phyloP scores from a whole-genome alignment of 2,888 invertebrate species.

The Notocelia uddmanniana region DNA sequence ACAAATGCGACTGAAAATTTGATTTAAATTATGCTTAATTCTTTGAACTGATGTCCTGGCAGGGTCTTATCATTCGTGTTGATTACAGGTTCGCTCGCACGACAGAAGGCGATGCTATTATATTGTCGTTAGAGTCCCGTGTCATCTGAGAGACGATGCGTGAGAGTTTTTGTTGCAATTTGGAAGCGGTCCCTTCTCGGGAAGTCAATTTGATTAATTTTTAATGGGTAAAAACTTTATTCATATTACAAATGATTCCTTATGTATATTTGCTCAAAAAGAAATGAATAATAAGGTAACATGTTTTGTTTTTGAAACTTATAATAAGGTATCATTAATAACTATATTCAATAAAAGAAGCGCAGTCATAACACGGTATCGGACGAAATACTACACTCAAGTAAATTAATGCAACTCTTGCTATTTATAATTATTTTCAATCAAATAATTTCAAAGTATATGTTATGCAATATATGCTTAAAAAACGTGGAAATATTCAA shows the following conservation, averaged over 20 bases:
- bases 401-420: no score
- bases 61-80: slow-evolving; percentile 77
- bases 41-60: slow-evolving; percentile 63
- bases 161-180: slow-evolving; percentile 81
- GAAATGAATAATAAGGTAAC: not conserved
- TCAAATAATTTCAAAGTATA: not conserved
- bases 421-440: not conserved
- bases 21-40: slow-evolving; percentile 44
- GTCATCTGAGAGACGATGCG: slow-evolving; percentile 80
- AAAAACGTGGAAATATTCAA: not conserved
- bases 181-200: slow-evolving; percentile 61
- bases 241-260: slow-evolving; percentile 4
- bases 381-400: not conserved
- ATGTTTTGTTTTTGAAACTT: not conserved
- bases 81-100: slow-evolving; percentile 77
- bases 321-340: not conserved
- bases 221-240: not conserved
- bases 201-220: slow-evolving; percentile 31
- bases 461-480: not conserved
- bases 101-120: slow-evolving; percentile 83
- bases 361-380: not conserved
- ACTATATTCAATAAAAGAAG: not conserved
- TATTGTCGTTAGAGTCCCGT: slow-evolving; percentile 84
- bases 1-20: slow-evolving; percentile 44
- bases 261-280: not conserved